These are phyloP conservation scores for Cryptoleucopteryx plumbea DNA, from an alignment of 2,113 vertebrate genomes.

Conservation along the genomic window DNA sequence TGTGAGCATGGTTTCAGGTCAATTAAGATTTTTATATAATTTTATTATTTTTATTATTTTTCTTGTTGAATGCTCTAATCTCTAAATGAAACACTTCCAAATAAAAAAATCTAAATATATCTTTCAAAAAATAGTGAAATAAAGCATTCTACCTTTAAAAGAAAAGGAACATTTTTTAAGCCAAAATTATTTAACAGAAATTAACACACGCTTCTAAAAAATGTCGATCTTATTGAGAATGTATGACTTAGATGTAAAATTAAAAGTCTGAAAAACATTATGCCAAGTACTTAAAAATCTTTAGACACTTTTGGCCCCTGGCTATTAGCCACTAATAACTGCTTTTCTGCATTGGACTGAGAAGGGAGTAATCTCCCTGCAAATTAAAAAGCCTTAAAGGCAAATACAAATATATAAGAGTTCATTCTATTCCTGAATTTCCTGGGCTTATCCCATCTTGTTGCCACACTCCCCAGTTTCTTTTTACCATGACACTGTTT, in stretches of 20 bases:
- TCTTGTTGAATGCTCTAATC: neutral
- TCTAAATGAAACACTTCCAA: neutral
- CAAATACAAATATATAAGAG: neutral
- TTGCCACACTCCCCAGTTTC: neutral
- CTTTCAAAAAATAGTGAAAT: neutral
- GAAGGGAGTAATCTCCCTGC: neutral
- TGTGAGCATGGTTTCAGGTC: neutral
- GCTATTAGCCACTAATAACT: neutral
- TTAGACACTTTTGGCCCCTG: neutral
- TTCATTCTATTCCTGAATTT: neutral
- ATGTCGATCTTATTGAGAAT: neutral
- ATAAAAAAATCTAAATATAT: neutral
- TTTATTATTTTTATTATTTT: neutral
- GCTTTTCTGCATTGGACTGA: neutral
- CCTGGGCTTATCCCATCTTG: neutral
- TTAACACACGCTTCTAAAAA: neutral
- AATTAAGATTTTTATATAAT: neutral
- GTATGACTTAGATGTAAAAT: neutral
- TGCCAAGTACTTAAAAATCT: neutral
- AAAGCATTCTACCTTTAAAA: neutral
- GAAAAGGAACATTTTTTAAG: neutral
- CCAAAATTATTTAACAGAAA: neutral
- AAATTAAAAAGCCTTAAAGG: neutral
- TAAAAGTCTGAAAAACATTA: neutral
- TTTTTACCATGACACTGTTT: neutral